phyloP scores from a whole-genome alignment of 2,113 vertebrate genomes.

The Saiga tatarica region DNA sequence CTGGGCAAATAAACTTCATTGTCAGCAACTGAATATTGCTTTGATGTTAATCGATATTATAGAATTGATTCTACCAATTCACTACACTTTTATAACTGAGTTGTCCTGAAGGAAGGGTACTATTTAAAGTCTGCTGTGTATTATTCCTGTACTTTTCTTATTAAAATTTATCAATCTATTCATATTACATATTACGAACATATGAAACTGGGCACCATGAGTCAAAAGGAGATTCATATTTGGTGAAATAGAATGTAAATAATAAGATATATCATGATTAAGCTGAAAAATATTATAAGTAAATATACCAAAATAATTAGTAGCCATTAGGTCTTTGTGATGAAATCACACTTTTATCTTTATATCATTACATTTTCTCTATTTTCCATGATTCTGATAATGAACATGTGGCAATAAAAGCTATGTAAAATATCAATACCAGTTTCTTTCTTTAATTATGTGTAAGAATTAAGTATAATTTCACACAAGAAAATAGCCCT shows the following conservation, averaged over 20 bases:
- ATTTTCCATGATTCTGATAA: not conserved
- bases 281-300: not conserved
- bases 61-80: not conserved
- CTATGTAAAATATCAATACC: fast-evolving
- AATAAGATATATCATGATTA: not conserved
- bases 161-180: not conserved
- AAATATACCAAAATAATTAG: not conserved
- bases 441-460: not conserved
- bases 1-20: not conserved
- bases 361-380: not conserved
- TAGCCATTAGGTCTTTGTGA: not conserved
- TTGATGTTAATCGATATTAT: not conserved
- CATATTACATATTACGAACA: not conserved
- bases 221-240: not conserved
- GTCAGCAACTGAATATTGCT: not conserved
- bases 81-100: not conserved
- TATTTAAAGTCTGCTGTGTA: not conserved
- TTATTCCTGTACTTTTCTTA: not conserved
- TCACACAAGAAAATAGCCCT: not conserved
- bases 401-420: not conserved
- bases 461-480: not conserved
- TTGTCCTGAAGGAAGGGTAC: not conserved
- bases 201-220: not conserved
- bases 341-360: not conserved
- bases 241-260: not conserved